Conservation (phyloP, 2,797 vertebrate genomes). For the Enteromius paludinosus region DNA sequence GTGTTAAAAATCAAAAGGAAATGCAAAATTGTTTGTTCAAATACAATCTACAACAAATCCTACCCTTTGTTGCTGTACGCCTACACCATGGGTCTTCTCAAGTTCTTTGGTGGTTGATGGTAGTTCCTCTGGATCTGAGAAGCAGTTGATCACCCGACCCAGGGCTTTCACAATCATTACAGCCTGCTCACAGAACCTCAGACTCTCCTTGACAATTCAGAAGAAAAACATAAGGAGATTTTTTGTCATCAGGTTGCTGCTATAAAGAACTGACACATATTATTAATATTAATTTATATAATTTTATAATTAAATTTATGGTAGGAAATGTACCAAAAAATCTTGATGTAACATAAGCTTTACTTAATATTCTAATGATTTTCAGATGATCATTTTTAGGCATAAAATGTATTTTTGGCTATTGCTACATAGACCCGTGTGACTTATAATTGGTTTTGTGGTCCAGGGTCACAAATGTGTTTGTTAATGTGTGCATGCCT, state of each 20-base stretch:
- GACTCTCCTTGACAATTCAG: conserved; percentile 82
- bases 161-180: conserved; percentile 80
- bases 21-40: neutral
- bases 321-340: neutral
- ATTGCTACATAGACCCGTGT: neutral
- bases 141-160: conserved; percentile 79
- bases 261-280: neutral
- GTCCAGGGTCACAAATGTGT: neutral
- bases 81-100: conserved; percentile 66
- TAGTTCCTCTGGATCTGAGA: conserved; percentile 73
- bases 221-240: conserved; percentile 23
- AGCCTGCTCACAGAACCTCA: conserved; percentile 82
- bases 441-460: neutral
- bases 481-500: conserved; percentile 73
- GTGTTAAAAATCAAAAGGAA: conserved; percentile 1
- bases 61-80: conserved; percentile 75
- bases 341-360: neutral
- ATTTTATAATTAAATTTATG: too few species aligned
- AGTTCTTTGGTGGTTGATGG: conserved; percentile 72
- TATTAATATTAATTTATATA: too few species aligned
- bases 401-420: neutral
- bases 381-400: neutral
- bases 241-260: neutral
- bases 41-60: neutral
- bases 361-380: neutral